A percentile compares a stretch with the other conserved stretches of the same genome.
Evolutionary conservation across 2,888 invertebrate species (phyloP).

Genomic region (Limenitis camilla): DNA sequence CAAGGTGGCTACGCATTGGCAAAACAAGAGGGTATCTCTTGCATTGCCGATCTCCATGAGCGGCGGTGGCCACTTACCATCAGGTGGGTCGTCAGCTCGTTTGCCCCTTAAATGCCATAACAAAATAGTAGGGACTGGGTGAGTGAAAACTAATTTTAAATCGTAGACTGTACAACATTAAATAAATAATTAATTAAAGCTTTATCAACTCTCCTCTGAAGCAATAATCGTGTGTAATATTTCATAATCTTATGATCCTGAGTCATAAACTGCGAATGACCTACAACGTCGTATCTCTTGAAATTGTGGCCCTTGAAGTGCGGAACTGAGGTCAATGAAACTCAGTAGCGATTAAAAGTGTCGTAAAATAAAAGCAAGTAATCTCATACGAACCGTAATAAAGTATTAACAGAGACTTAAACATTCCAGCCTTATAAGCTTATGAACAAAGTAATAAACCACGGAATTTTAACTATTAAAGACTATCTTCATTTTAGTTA

Average conservation of each 20-base stretch:
- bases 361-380: conserved; percentile 51
- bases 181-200: background rate
- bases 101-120: no score
- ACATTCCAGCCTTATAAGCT: conserved; percentile 19
- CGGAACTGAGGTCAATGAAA: conserved; percentile 34
- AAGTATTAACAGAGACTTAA: conserved; percentile 40
- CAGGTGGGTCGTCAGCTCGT: no score
- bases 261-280: background rate
- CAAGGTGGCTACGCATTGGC: no score
- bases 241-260: background rate
- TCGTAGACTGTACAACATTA: background rate
- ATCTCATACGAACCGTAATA: conserved; percentile 52
- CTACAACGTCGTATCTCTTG: conserved; percentile 16
- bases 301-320: conserved; percentile 13
- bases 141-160: no score
- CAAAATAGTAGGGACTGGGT: no score
- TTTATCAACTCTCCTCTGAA: background rate
- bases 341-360: conserved; percentile 52
- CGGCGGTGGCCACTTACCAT: no score
- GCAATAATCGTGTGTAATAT: background rate
- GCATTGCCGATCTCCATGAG: no score
- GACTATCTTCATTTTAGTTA: conserved; percentile 2
- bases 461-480: conserved; percentile 21
- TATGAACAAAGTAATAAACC: conserved; percentile 23
- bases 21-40: no score